Base-by-base conservation (phyloP, 1,140 invertebrate genomes). In the Hylyphantes graminicola region DNA sequence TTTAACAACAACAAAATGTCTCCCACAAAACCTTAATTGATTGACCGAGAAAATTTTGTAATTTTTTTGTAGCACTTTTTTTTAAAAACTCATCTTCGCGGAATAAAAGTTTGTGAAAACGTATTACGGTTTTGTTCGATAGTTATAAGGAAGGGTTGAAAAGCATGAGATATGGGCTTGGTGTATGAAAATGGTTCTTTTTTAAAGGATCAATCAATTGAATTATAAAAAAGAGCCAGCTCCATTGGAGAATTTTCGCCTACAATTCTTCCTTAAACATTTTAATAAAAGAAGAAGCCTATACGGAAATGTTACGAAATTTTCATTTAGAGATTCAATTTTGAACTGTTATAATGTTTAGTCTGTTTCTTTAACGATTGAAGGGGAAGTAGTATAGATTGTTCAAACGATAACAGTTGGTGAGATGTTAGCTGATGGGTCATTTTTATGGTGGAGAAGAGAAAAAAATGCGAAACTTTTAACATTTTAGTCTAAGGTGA, bases 31-130 rank as follows among this genome's bases (percentile, higher is more conserved):
- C 76, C 64, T 78, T 78, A 65, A 65, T 78, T 78, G 64, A 78
- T 78, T 78, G 76, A 78, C 50, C 17, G 76, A 67, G 68, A 70
- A n/a, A 70, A 17, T 21, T 70, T 68, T 11, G 48, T 70, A 51
- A 51, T 70, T 70, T 51, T 51, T 53, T 54, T 51, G 2, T 70
- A 2, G 15, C 50, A 50, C 57, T 57, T 74, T 59, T 21, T 74
- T 19, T 57, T 15, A 51, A 51, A 53, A 53, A 70, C 19, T 68
- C 48, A 59, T 6, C 54, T 12, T 35, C 35, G 67, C 7, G 50
- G 63, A 78, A 78, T 78, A 78, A 78, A 78, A 78, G 63, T 78
- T 78, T 78, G 15, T 15, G 50, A 78, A 78, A 78, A 78, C 76
- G 63, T 78, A 78, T 78, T 78, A 65, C 68, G 50, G 68, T 70